Evolutionary conservation across 1,140 invertebrate genomes (phyloP).

Genomic region (Brachionus angularis): DNA sequence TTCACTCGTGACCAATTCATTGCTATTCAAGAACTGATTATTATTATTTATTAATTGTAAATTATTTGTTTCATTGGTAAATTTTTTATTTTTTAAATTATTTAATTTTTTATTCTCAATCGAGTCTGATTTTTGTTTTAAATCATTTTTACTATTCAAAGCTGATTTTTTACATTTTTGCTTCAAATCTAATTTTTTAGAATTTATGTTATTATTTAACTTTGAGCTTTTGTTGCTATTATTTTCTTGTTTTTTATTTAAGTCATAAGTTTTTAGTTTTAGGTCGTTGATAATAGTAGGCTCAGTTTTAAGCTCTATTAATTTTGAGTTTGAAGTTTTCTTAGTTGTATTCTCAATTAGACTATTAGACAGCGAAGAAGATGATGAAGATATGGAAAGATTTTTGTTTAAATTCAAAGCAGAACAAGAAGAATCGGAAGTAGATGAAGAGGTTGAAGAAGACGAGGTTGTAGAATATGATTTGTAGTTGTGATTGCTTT

Average conservation of each 20-base stretch:
- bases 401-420: too few relatives aligned
- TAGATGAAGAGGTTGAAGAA: slow-evolving; percentile 4
- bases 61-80: too few relatives aligned
- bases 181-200: not conserved
- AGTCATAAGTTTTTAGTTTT: slow-evolving; percentile 12
- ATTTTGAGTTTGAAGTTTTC: not conserved
- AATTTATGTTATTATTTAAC: not conserved
- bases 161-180: slow-evolving; percentile 12
- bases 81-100: too few relatives aligned
- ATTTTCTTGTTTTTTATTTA: slow-evolving; percentile 31
- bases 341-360: slow-evolving; percentile 14
- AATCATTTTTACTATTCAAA: not conserved
- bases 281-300: slow-evolving; percentile 6
- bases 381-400: slow-evolving; percentile 13
- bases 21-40: too few relatives aligned
- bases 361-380: not conserved
- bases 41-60: too few relatives aligned
- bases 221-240: too few relatives aligned
- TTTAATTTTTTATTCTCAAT: too few relatives aligned
- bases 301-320: not conserved
- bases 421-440: slow-evolving; percentile 16
- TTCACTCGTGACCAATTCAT: too few relatives aligned
- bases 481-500: slow-evolving; percentile 19
- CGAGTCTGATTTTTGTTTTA: not conserved
- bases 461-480: slow-evolving; percentile 9